These are phyloP conservation scores for Rhaphigaster nebulosa DNA, from an alignment of 2,888 invertebrate genomes.

Conservation along the genomic window DNA sequence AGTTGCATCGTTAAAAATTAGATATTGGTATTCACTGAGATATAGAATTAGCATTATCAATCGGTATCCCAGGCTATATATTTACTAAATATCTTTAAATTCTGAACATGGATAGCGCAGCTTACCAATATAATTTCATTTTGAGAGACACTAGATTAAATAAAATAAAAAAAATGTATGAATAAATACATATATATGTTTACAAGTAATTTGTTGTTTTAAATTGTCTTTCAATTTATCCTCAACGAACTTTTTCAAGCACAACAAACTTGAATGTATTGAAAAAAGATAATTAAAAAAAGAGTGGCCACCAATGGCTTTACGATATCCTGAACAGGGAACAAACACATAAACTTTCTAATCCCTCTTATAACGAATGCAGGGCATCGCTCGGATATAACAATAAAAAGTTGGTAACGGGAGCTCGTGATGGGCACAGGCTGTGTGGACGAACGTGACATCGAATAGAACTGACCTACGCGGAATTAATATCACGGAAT, in stretches of 20 bases:
- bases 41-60: too few relatives aligned
- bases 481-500: background rate
- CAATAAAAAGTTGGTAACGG: slow-evolving; percentile 12
- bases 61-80: too few relatives aligned
- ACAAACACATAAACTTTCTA: slow-evolving; percentile 10
- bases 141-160: too few relatives aligned
- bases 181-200: too few relatives aligned
- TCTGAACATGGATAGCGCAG: too few relatives aligned
- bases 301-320: background rate
- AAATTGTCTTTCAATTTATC: background rate
- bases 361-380: slow-evolving; percentile 22
- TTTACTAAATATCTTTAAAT: too few relatives aligned
- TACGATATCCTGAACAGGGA: background rate
- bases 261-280: background rate
- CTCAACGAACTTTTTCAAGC: background rate
- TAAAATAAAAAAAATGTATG: too few relatives aligned
- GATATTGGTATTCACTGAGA: too few relatives aligned
- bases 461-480: background rate
- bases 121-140: too few relatives aligned
- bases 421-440: background rate
- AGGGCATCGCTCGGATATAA: slow-evolving; percentile 9
- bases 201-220: background rate
- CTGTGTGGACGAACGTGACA: background rate
- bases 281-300: background rate
- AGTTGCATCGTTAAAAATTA: too few relatives aligned